Evolutionary conservation across 2,797 vertebrate genomes (phyloP).

Genomic region (Eulemur rubriventer): DNA sequence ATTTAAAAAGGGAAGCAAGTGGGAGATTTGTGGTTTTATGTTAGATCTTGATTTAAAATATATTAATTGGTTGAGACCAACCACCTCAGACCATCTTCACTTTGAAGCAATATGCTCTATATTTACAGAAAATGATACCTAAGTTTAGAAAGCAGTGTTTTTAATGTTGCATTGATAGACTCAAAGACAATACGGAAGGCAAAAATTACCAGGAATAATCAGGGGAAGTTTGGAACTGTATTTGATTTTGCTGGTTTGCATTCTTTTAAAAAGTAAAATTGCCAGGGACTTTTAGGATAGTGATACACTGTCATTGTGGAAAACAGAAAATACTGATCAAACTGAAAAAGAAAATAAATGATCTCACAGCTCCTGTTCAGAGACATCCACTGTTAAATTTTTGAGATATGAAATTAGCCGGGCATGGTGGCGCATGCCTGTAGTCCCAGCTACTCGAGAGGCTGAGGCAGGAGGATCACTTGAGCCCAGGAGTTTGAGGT

Average conservation of each 20-base stretch:
- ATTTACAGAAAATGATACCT: background rate
- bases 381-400: background rate
- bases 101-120: background rate
- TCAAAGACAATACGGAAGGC: background rate
- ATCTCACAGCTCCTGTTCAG: background rate
- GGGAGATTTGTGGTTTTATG: background rate
- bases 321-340: conserved; percentile 10
- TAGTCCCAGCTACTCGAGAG: too few species aligned
- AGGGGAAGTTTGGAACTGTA: background rate
- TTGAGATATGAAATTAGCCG: background rate
- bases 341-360: background rate
- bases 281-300: background rate
- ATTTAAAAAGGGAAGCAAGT: conserved; percentile 27
- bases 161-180: background rate
- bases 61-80: background rate
- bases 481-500: too few species aligned
- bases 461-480: too few species aligned
- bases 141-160: background rate
- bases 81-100: background rate
- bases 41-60: background rate
- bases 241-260: conserved; percentile 36
- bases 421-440: too few species aligned
- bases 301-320: background rate
- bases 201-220: background rate
- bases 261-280: background rate